phyloP scores from a whole-genome alignment of 2,113 vertebrate genomes.

The Amphilophus citrinellus region DNA sequence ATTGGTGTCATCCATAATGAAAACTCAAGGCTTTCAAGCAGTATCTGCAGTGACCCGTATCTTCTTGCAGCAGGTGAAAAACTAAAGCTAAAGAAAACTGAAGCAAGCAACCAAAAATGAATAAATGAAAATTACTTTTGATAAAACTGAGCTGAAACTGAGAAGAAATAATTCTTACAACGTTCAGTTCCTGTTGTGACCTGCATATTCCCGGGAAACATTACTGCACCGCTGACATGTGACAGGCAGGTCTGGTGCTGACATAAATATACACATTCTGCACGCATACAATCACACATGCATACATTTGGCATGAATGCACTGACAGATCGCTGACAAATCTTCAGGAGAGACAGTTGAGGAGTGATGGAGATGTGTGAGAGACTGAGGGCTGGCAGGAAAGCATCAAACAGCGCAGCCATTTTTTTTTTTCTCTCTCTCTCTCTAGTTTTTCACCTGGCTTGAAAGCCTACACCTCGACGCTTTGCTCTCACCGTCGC shows the following conservation, averaged over 20 bases:
- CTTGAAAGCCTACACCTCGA: background rate
- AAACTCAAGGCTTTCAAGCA: background rate
- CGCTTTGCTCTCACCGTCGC: background rate
- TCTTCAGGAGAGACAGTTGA: background rate
- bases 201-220: background rate
- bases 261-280: background rate
- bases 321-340: slow-evolving; percentile 18
- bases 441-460: background rate
- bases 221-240: background rate
- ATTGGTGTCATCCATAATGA: background rate
- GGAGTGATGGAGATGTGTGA: background rate
- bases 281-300: slow-evolving; percentile 20
- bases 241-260: background rate
- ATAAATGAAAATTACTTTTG: background rate
- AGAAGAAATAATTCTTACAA: background rate
- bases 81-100: background rate
- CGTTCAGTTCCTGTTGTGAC: background rate
- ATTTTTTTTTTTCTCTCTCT: background rate
- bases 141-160: background rate
- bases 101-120: background rate
- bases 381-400: background rate
- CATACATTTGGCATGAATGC: slow-evolving; percentile 3
- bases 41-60: background rate
- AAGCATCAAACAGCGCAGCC: background rate
- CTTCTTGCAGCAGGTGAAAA: too few relatives aligned